Base-by-base conservation (phyloP, 2,888 invertebrate genomes). In the Chymomyza caudatula region DNA sequence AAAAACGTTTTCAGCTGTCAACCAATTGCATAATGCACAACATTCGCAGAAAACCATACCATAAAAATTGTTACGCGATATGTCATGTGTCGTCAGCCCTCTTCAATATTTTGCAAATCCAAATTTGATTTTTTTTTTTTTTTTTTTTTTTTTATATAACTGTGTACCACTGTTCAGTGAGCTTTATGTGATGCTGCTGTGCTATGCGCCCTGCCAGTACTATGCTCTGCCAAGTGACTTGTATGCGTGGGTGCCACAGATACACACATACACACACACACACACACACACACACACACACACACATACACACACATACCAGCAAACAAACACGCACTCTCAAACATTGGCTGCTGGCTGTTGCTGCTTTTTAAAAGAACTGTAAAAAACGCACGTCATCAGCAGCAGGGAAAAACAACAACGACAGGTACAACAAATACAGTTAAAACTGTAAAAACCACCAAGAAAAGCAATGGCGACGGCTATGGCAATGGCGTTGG, bases 161-260 rank as follows among this genome's bases (percentile, higher is more conserved):
- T 37, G 11, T 37, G 29, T 0, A 52, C 23, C 20, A 52, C 23
- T 52, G 23, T 47, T 4, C 47, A 47, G 4, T 52, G 52, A 11
- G 2, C 13, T 22, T 15, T 4, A n/a, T 13, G 8, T 19, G 17
- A 4, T 17, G 19, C 11, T 37, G 29, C 29, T 37, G 29, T 11
- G 29, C n/a, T n/a, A n/a, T 57, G 61, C 54, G 57, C 57, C 60
- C 42, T 52, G 37, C 56, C 11, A 17, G 13, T 13, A 15, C 6
- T 8, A 19, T 19, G 47, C 13, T 47, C 3, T 15, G 17, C 47
- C 51, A 20, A 20, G 51, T 13, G 23, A 51, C 51, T 51, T 51
- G 51, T 20, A 20, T 51, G 51, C 22, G 51, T 51, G 51, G 51
- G 22, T 51, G 51, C 20, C 51, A 13, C 51, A 13, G 8, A 51